Evolutionary conservation across 2,888 invertebrate genomes (phyloP).

Genomic region (Trachelus iudaicus): DNA sequence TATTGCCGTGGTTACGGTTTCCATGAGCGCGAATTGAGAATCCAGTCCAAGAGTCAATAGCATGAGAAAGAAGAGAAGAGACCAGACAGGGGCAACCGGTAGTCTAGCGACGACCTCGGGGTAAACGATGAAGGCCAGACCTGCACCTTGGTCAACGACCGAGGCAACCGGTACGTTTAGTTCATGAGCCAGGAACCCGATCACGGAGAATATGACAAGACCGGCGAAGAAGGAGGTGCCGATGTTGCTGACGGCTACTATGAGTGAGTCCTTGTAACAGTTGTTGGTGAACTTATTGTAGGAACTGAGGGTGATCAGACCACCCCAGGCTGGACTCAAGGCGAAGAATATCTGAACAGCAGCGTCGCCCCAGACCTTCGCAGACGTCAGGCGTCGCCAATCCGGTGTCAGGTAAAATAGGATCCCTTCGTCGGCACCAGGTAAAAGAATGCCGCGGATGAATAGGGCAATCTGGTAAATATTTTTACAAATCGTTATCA

Average conservation of each 20-base stretch:
- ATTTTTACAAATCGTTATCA: neutral
- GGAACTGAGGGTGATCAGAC: conserved; percentile 84
- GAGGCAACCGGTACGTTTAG: conserved; percentile 76
- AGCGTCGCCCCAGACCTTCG: conserved; percentile 86
- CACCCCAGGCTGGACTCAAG: conserved; percentile 87
- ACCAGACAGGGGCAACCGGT: conserved; percentile 85
- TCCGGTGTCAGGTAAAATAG: conserved; percentile 84
- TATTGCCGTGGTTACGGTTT: conserved; percentile 82
- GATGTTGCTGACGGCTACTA: conserved; percentile 82
- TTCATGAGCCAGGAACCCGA: conserved; percentile 84
- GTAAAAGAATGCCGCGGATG: conserved; percentile 81
- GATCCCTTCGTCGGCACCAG: conserved; percentile 82
- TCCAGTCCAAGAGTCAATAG: conserved; percentile 79
- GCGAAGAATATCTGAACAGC: conserved; percentile 91
- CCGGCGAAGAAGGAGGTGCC: conserved; percentile 85
- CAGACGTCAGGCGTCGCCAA: conserved; percentile 78
- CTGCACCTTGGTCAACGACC: conserved; percentile 82
- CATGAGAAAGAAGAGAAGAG: conserved; percentile 85
- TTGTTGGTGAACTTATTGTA: conserved; percentile 89
- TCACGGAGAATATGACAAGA: conserved; percentile 83
- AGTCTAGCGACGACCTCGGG: conserved; percentile 84
- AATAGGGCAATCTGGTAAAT: conserved; percentile 68
- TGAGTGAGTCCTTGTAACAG: conserved; percentile 80
- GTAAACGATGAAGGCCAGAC: conserved; percentile 87
- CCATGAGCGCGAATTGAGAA: conserved; percentile 82